Base-by-base conservation (phyloP, 2,113 vertebrate species). In the Scopus umbretta region DNA sequence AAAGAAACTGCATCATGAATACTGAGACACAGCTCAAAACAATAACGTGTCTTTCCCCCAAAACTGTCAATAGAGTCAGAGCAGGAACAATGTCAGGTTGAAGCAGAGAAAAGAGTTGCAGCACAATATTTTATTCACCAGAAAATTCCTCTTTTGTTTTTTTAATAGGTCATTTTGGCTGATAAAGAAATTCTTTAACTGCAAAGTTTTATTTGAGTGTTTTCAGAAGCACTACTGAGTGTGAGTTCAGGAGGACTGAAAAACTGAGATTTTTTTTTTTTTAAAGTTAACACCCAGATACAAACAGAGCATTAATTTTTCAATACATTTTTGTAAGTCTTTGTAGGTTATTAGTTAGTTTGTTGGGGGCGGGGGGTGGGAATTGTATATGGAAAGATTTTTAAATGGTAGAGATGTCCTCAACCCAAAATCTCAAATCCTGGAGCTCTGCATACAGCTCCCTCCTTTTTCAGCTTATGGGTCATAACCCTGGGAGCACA, bases 41-140 rank as follows among this genome's bases (percentile, higher is more conserved):
- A 4, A 47, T 38, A 45, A 61, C 2, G 0, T 61, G 43, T 43
- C 36, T 80, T 80, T 62, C 19, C 38, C 20, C 23, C 1, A 5
- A 73, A 11, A 59, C 18, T 43, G 23, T 56, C 49, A 45, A 26
- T 53, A 80, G 22, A 62, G 43, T 73, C 62, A 50, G 58, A 92
- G 58, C 8, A 65, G 40, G 58, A 94, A 25, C 6, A 82, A 52
- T n/a, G 43, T 80, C 78, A 84, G 49, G 23, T 49, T 87, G 66
- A 86, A 91, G 29, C 25, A 81, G 62, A 87, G 23, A n/a, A 94
- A 94, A 92, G 90, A 86, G 82, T 92, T 95, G 40, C 70, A 90
- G 53, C 75, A 25, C 10, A 86, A 13, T 85, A 91, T 87, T 90
- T 94, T 87, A 73, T 70, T 86, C 49, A 76, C 16, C 29, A 80